These are phyloP conservation scores for Anniella stebbinsi DNA, from an alignment of 2,797 vertebrate genomes.

Conservation along the genomic window DNA sequence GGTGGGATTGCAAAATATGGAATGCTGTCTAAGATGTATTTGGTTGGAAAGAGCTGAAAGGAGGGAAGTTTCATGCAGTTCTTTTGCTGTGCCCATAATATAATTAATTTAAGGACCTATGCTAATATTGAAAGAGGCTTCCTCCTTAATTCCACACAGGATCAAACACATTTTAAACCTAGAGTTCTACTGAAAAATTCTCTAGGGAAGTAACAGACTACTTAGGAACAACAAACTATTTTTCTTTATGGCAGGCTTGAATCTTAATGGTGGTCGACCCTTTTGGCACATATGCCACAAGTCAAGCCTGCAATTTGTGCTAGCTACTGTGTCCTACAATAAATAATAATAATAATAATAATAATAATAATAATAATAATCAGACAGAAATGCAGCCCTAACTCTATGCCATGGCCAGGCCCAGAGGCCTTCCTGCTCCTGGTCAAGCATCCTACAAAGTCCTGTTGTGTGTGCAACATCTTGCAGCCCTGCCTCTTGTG, in stretches of 20 bases:
- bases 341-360: too few relatives aligned
- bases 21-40: neutral
- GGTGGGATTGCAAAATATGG: conserved; percentile 4
- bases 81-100: neutral
- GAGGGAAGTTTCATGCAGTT: too few relatives aligned
- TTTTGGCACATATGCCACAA: neutral
- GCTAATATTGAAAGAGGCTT: neutral
- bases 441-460: neutral
- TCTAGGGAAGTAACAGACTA: neutral
- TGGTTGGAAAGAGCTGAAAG: too few relatives aligned
- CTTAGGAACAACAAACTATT: too few relatives aligned
- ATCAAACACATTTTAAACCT: neutral
- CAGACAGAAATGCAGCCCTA: neutral
- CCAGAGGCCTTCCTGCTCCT: neutral
- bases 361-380: too few relatives aligned
- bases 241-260: neutral
- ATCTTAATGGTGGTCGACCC: neutral
- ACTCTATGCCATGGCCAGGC: neutral
- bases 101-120: neutral
- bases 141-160: neutral
- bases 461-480: neutral
- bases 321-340: neutral
- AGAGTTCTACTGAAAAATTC: neutral
- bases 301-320: neutral
- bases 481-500: neutral